A percentile compares a stretch with the other conserved stretches of the same genome.
Evolutionary conservation across 1,140 invertebrate species (phyloP).

Genomic region (Tyrophagus putrescentiae): DNA sequence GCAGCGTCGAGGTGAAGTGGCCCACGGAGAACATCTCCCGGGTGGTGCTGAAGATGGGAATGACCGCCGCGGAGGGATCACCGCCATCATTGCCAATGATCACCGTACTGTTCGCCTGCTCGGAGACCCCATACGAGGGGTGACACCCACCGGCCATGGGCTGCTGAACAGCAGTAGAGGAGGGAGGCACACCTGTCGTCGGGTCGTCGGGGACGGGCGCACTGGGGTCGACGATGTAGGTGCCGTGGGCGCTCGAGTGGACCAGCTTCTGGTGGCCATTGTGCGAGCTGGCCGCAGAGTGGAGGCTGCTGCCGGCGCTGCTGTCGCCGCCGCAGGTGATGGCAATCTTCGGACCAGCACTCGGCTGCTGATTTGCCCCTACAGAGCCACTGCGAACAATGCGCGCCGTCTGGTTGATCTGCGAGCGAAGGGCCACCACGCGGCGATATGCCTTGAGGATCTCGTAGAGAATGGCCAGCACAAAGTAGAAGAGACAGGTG

Average conservation of each 20-base stretch:
- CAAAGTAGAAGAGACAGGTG: conserved; percentile 22
- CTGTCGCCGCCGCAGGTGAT: neutral
- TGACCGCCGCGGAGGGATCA: neutral
- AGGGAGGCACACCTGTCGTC: neutral
- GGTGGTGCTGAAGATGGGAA: neutral
- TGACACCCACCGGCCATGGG: neutral
- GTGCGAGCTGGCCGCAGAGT: no score
- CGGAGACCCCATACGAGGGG: no score
- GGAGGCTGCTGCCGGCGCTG: neutral
- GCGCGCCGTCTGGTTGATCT: neutral
- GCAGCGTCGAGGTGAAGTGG: conserved; percentile 56
- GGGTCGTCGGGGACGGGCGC: neutral
- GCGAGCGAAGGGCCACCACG: neutral
- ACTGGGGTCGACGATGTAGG: neutral
- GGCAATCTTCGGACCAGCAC: neutral
- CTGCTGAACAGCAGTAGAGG: neutral
- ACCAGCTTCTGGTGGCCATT: no score
- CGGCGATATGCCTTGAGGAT: conserved; percentile 22
- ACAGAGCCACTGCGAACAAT: no score
- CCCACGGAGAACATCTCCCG: conserved; percentile 7
- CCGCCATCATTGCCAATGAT: no score
- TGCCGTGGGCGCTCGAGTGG: no score
- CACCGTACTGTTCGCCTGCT: no score
- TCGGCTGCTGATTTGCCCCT: neutral
- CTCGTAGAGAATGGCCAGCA: conserved; percentile 23